Conservation (phyloP, 2,113 vertebrate species). For the Tricholaema leucomelas region DNA sequence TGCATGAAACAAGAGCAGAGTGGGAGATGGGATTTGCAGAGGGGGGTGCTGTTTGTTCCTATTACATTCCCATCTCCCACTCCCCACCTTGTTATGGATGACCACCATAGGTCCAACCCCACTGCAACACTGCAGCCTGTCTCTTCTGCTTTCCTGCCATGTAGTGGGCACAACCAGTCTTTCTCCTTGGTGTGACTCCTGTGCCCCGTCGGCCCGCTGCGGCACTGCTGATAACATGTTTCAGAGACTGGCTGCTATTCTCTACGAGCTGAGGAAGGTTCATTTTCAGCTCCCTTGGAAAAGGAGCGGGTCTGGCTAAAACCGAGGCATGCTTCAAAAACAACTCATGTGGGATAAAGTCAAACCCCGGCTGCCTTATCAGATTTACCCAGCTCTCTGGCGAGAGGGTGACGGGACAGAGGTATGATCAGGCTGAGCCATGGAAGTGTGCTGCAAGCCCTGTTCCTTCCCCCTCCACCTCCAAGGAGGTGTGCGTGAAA, state of each 20-base stretch:
- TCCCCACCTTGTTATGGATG: fast-evolving
- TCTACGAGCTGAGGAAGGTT: background rate
- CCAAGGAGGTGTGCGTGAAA: background rate
- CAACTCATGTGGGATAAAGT: background rate
- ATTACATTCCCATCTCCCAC: background rate
- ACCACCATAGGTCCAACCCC: background rate
- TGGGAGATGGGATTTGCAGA: background rate
- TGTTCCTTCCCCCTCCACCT: background rate
- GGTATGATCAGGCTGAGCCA: background rate
- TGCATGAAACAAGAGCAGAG: background rate
- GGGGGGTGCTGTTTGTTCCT: fast-evolving
- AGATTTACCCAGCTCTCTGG: background rate
- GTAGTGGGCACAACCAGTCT: background rate
- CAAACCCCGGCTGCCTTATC: background rate
- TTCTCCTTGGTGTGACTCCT: fast-evolving
- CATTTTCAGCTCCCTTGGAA: background rate
- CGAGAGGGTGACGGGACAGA: background rate
- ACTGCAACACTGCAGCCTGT: background rate
- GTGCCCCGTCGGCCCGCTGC: fast-evolving
- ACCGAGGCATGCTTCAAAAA: background rate
- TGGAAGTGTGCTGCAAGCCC: background rate
- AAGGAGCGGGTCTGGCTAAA: background rate
- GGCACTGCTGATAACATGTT: background rate
- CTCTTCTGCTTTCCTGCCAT: background rate
- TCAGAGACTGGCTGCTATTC: background rate